Conservation (phyloP, 2,113 vertebrate species). For the Cichladusa arquata region DNA sequence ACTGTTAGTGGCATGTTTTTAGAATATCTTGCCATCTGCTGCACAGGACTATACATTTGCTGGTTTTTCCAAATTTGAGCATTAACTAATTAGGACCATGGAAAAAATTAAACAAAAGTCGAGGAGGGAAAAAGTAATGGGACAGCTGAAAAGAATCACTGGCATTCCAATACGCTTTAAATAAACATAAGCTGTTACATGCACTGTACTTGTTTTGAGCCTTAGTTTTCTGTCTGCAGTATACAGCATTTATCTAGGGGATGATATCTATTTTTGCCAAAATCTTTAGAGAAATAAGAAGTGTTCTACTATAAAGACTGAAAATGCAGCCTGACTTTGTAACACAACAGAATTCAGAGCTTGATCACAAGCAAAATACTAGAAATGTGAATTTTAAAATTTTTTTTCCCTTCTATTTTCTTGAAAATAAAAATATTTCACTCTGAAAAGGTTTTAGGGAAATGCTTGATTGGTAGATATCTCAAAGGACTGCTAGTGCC, state of each 20-base stretch:
- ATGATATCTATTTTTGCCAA: not conserved
- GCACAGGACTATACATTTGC: not conserved
- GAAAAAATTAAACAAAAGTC: constrained; percentile 60
- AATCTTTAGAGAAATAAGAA: not conserved
- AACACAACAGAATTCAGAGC: not conserved
- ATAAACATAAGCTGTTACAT: constrained; percentile 14
- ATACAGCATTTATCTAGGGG: not conserved
- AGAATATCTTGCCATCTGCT: constrained; percentile 24
- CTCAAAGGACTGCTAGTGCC: not conserved
- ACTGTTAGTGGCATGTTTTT: not conserved
- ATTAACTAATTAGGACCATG: constrained; percentile 28
- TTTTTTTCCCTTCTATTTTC: not conserved
- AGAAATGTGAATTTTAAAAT: not conserved
- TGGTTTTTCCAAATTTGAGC: constrained; percentile 2
- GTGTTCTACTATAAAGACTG: not conserved
- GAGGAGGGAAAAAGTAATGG: not conserved
- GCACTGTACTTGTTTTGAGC: not conserved
- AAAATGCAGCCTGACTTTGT: not conserved
- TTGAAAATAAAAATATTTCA: not conserved
- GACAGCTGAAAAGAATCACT: constrained; percentile 69
- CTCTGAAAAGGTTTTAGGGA: not conserved
- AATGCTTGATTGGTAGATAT: not conserved
- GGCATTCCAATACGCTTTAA: constrained; percentile 52
- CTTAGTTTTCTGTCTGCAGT: not conserved
- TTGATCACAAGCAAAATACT: not conserved